These are phyloP conservation scores for Scleropages formosus DNA, from an alignment of 2,797 vertebrate species.

Conservation along the genomic window DNA sequence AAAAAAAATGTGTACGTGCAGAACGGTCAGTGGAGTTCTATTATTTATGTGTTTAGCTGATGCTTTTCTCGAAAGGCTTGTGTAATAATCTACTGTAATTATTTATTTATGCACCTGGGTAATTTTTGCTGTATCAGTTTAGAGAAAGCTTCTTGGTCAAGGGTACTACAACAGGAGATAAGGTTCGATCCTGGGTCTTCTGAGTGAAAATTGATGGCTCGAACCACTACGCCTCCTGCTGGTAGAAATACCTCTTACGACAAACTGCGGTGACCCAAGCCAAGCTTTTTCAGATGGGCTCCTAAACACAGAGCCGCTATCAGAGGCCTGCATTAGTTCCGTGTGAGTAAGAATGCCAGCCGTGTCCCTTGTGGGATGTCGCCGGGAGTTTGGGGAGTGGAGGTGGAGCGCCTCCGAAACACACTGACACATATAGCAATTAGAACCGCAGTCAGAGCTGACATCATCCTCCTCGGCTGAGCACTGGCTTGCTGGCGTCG, in stretches of 20 bases:
- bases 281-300: neutral
- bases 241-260: no score
- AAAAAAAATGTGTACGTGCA: no score
- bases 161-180: no score
- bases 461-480: slow-evolving; percentile 25
- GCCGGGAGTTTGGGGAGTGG: slow-evolving; percentile 42
- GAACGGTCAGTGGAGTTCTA: no score
- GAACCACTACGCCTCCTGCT: no score
- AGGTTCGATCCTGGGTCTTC: neutral
- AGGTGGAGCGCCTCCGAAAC: slow-evolving; percentile 39
- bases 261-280: no score
- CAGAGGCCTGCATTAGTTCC: slow-evolving; percentile 30
- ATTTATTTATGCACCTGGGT: no score
- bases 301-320: slow-evolving; percentile 29
- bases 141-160: no score
- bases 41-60: no score
- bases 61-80: no score
- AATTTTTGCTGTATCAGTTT: no score
- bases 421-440: slow-evolving; percentile 46
- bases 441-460: slow-evolving; percentile 37
- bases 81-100: no score
- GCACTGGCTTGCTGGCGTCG: slow-evolving; percentile 52
- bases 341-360: slow-evolving; percentile 35
- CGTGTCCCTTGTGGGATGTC: slow-evolving; percentile 36
- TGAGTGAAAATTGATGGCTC: neutral